Evolutionary conservation across 2,888 invertebrate species (phyloP), one percentile per base, ranked within the genome.

Genomic region (Mimachlamys varia): DNA sequence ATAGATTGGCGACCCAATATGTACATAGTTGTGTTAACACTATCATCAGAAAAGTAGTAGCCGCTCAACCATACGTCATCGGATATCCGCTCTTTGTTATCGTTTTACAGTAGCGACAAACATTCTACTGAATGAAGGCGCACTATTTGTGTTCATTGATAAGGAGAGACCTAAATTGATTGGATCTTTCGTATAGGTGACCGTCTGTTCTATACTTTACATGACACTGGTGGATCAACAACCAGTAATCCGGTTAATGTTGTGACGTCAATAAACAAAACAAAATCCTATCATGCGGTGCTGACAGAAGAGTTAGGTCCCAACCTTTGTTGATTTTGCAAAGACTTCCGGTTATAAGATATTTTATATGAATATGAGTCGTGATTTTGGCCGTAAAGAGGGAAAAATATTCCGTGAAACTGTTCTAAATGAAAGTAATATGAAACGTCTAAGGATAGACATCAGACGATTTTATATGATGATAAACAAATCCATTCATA

Each of bases 101-200:
- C 53, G 53, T 53, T 58, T n/a, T 19, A 58, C 19, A 22, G 58
- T 58, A 58, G 2, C 27, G 33, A 27, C 76, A 76, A 76, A 76
- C 27, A 76, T 76, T 12, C 76, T 76, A 33, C 33, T 76, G 33
- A 76, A 76, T 58, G 58, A 58, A 22, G 4, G 53, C 76, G 27
- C 12, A 76, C 27, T 76, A 76, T 76, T 76, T 33, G 33, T 76
- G 33, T 33, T 76, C 76, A 76, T 76, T 76, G 76, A 76, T 76
- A 76, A 76, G 33, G 76, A 27, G 33, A 76, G 27, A 76, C 33
- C 12, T 33, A 13, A 76, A 76, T 33, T 19, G 76, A 76, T 33
- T 33, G 76, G 33, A 76, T n/a, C 58, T 3, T n/a, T 58, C 22
- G 58, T 22, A 58, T 19, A 58, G 15, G n/a, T 58, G 58, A 58